These are phyloP conservation scores for Drosophila baimaii DNA, from an alignment of 1,140 invertebrate species.

Conservation along the genomic window DNA sequence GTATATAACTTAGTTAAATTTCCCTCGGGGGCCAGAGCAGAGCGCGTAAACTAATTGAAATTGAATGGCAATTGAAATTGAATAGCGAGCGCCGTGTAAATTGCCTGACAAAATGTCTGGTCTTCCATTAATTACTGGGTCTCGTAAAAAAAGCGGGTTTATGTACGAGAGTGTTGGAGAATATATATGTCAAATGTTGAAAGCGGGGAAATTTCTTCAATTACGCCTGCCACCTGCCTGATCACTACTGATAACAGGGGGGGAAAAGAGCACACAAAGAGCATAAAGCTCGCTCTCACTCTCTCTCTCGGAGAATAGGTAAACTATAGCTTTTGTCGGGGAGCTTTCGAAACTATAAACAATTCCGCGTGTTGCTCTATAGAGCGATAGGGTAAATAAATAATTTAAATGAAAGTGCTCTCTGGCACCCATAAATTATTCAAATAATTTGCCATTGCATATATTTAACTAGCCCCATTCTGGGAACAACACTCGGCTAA, in stretches of 20 bases:
- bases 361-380: constrained; percentile 5
- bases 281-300: constrained; percentile 31
- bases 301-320: background rate
- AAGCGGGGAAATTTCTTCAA: constrained; percentile 12
- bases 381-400: constrained; percentile 19
- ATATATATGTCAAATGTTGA: background rate
- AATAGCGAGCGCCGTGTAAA: constrained; percentile 35
- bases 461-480: background rate
- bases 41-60: constrained; percentile 54
- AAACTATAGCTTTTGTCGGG: constrained; percentile 6
- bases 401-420: constrained; percentile 15
- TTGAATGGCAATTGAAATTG: constrained; percentile 60
- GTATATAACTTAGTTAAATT: constrained; percentile 62
- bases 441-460: constrained; percentile 32
- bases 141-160: constrained; percentile 30
- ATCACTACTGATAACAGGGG: constrained; percentile 46
- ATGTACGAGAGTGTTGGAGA: background rate
- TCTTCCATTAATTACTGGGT: constrained; percentile 48
- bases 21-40: constrained; percentile 50
- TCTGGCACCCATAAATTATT: constrained; percentile 29
- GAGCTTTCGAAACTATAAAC: constrained; percentile 25
- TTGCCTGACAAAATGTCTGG: constrained; percentile 42
- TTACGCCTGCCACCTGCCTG: constrained; percentile 34
- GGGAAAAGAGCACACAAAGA: constrained; percentile 13
- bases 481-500: background rate